Evolutionary conservation across 2,888 invertebrate genomes (phyloP).

Genomic region (Phengaris arion): DNA sequence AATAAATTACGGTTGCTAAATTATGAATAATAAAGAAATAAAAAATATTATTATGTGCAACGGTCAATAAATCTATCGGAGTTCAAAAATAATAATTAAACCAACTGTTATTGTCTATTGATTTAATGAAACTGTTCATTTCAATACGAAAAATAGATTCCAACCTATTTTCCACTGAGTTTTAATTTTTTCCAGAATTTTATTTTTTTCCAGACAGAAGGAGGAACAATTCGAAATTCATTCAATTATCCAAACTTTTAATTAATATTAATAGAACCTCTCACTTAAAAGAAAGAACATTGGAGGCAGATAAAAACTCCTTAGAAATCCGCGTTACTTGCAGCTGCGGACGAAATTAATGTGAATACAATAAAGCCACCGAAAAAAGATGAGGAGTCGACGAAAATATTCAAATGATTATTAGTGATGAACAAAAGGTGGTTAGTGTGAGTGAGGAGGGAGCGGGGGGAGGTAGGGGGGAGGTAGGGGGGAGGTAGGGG

Average conservation of each 20-base stretch:
- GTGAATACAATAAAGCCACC: conserved; percentile 75
- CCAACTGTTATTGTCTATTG: neutral
- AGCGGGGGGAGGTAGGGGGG: conserved; percentile 64
- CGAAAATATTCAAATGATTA: conserved; percentile 71
- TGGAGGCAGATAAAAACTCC: conserved; percentile 73
- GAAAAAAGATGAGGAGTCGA: conserved; percentile 64
- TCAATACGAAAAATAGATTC: conserved; percentile 56
- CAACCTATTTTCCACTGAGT: conserved; percentile 52
- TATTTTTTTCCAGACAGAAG: conserved; percentile 61
- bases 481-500: conserved; percentile 71
- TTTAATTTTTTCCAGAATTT: conserved; percentile 67
- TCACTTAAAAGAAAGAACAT: conserved; percentile 76
- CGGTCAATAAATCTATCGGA: neutral
- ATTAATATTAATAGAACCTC: conserved; percentile 79
- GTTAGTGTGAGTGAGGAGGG: conserved; percentile 62
- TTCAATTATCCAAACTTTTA: conserved; percentile 79
- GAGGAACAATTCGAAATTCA: conserved; percentile 71
- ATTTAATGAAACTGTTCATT: neutral
- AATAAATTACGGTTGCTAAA: too few species aligned
- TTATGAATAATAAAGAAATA: too few species aligned
- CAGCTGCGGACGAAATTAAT: conserved; percentile 77
- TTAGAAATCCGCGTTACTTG: conserved; percentile 73
- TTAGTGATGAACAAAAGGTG: conserved; percentile 67
- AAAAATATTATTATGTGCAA: neutral
- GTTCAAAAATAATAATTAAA: neutral